phyloP scores from a whole-genome alignment of 2,113 vertebrate species.

The Ctenomys sociabilis region DNA sequence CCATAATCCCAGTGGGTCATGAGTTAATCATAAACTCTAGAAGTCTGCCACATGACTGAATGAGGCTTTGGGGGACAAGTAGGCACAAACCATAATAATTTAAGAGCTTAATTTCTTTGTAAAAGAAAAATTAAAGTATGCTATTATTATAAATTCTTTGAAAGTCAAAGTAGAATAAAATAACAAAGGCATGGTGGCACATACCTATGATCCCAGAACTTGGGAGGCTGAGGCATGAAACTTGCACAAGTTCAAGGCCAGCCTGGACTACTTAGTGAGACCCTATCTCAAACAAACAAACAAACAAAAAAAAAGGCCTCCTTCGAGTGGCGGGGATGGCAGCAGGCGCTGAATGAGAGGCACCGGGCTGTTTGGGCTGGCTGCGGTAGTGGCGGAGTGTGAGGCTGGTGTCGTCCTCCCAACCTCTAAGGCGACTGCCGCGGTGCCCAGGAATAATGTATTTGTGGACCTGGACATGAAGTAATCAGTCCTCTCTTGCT shows the following conservation, averaged over 20 bases:
- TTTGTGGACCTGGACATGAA: constrained; percentile 89
- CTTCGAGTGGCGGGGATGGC: too few relatives aligned
- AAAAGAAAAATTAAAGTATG: constrained; percentile 30
- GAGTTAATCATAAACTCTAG: too few relatives aligned
- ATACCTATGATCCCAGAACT: neutral
- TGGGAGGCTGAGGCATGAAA: neutral
- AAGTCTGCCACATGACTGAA: too few relatives aligned
- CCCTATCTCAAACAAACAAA: neutral
- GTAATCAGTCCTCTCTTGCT: constrained; percentile 82
- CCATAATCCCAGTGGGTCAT: too few relatives aligned
- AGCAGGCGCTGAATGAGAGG: too few relatives aligned
- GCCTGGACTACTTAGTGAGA: neutral
- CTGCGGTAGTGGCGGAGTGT: too few relatives aligned
- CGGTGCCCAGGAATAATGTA: constrained; percentile 87
- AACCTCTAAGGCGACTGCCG: too few relatives aligned
- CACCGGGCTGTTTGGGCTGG: too few relatives aligned
- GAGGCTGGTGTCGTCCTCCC: too few relatives aligned
- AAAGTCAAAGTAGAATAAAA: constrained; percentile 9
- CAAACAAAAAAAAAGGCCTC: neutral
- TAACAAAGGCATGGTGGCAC: neutral
- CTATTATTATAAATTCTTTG: neutral
- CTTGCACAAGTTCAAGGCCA: neutral
- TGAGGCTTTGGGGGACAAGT: too few relatives aligned
- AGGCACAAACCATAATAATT: too few relatives aligned
- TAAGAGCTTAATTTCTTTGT: constrained; percentile 22